Conservation (phyloP, 2,888 invertebrate species). For the Nipponacmea schrenckii region DNA sequence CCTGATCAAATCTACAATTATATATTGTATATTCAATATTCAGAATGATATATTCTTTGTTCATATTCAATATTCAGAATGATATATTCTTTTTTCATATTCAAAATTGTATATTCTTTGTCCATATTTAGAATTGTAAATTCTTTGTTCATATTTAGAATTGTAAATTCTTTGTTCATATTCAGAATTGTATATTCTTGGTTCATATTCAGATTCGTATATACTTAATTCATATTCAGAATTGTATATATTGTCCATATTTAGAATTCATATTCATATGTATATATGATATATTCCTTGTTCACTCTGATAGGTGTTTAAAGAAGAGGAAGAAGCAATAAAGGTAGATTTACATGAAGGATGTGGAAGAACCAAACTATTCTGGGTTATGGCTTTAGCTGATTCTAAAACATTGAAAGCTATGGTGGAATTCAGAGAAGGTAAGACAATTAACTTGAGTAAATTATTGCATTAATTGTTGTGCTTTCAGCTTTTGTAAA, state of each 20-base stretch:
- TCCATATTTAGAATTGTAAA: background rate
- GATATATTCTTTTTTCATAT: background rate
- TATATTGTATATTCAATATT: background rate
- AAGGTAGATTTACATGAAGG: slow-evolving; percentile 93
- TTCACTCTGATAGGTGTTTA: slow-evolving; percentile 79
- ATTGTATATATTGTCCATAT: background rate
- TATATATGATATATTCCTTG: background rate
- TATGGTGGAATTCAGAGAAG: slow-evolving; percentile 85
- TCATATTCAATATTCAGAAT: background rate
- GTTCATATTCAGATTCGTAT: background rate
- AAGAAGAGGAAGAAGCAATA: slow-evolving; percentile 95
- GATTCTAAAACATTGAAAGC: slow-evolving; percentile 91
- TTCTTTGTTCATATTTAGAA: background rate
- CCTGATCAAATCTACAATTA: background rate
- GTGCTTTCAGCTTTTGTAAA: no score
- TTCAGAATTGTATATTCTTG: background rate
- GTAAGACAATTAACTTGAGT: slow-evolving; percentile 55
- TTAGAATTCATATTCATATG: background rate
- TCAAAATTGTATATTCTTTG: background rate
- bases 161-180: background rate
- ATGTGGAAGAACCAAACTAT: slow-evolving; percentile 93
- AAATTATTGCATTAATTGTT: background rate
- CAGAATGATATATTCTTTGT: background rate
- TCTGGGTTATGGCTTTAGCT: slow-evolving; percentile 92
- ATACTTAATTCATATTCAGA: background rate